These are phyloP conservation scores for Luperina testacea DNA, from an alignment of 2,888 invertebrate genomes.

Conservation along the genomic window DNA sequence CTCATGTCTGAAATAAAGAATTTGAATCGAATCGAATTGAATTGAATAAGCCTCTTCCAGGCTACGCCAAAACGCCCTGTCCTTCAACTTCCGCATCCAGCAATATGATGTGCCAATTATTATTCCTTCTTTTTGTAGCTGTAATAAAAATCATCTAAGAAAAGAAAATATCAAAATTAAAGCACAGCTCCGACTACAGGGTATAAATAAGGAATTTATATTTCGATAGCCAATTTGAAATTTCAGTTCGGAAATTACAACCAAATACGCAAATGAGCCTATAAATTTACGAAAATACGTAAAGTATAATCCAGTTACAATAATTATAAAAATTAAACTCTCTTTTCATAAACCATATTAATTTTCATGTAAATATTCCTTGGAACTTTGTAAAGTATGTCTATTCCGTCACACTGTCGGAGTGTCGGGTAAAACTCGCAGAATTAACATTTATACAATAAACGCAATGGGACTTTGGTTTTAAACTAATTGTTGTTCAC, in stretches of 20 bases:
- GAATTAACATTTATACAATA: constrained; percentile 71
- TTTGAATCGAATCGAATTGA: too few species aligned
- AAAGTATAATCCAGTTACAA: background rate
- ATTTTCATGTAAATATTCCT: constrained; percentile 45
- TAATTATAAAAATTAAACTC: constrained; percentile 31
- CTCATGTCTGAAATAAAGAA: too few species aligned
- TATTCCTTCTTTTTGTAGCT: background rate
- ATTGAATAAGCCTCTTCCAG: too few species aligned
- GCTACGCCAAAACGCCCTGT: background rate
- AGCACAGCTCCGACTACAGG: background rate
- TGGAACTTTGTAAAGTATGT: constrained; percentile 40
- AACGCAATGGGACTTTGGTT: constrained; percentile 71
- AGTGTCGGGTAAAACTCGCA: constrained; percentile 45
- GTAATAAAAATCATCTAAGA: background rate
- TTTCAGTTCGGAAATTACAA: constrained; percentile 3
- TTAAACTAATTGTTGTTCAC: constrained; percentile 72
- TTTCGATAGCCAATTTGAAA: background rate
- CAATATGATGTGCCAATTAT: background rate
- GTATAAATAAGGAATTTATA: constrained; percentile 1
- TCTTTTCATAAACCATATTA: constrained; percentile 6
- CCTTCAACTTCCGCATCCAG: background rate
- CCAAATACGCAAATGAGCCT: background rate
- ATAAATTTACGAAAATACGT: constrained; percentile 19
- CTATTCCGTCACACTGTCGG: constrained; percentile 38
- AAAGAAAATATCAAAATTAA: background rate